Evolutionary conservation across 2,113 vertebrate species (phyloP).

Genomic region (Pavo muticus): DNA sequence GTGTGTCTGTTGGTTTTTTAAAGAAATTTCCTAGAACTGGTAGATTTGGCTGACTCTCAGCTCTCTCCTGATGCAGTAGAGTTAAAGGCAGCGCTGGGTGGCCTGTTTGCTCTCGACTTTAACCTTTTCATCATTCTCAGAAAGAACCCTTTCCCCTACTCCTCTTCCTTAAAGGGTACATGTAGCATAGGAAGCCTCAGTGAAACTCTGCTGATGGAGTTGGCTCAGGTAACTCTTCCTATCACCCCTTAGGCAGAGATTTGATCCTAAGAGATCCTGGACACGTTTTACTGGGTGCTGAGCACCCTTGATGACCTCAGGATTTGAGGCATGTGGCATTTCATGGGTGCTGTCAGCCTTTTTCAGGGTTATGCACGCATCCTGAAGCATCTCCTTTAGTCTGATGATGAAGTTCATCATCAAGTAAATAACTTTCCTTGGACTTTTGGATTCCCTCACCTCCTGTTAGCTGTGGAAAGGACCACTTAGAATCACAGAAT

Average conservation of each 20-base stretch:
- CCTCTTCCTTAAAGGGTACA: neutral
- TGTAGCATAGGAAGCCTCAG: neutral
- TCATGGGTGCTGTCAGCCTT: neutral
- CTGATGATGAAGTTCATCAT: neutral
- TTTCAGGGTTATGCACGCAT: neutral
- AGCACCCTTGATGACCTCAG: neutral
- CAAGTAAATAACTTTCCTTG: rapidly evolving
- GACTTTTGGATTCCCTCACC: neutral
- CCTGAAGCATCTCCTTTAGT: neutral
- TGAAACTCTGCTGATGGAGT: neutral
- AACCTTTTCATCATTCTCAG: slow-evolving; percentile 38
- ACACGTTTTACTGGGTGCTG: neutral
- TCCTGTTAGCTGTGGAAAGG: neutral
- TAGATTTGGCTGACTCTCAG: slow-evolving; percentile 50
- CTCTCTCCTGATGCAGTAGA: slow-evolving; percentile 25
- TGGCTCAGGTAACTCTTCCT: neutral
- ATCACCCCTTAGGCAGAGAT: neutral
- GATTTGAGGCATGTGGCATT: neutral
- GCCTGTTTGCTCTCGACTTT: slow-evolving; percentile 44
- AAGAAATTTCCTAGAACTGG: slow-evolving; percentile 66
- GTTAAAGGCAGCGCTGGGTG: slow-evolving; percentile 54
- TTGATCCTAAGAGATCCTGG: neutral
- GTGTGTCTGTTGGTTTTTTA: neutral
- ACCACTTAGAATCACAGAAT: no score
- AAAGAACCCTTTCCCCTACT: neutral